Percentiles rank a stretch among this genome's conserved stretches.
These are phyloP conservation scores for Pangasianodon hypophthalmus DNA, from an alignment of 2,113 vertebrate genomes.

Conservation along the genomic window DNA sequence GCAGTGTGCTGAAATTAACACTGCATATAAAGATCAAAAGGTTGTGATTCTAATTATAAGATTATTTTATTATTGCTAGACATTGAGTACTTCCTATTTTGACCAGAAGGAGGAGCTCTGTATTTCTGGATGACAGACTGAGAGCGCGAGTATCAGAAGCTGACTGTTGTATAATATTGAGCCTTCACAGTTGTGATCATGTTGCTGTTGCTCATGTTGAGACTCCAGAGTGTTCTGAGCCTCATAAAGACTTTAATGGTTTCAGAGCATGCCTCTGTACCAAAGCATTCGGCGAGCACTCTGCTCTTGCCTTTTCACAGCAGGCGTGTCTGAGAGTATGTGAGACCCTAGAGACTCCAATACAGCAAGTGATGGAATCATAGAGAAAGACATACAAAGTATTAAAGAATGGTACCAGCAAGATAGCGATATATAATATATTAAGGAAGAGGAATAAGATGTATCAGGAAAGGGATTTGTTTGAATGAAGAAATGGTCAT, in stretches of 20 bases:
- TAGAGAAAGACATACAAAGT: background rate
- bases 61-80: background rate
- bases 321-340: background rate
- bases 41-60: background rate
- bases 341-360: background rate
- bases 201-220: background rate
- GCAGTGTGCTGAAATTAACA: background rate
- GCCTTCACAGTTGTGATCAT: background rate
- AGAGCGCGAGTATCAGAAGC: background rate
- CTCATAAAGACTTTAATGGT: slow-evolving; percentile 46
- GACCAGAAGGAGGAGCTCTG: slow-evolving; percentile 55
- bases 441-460: background rate
- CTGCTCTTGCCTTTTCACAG: slow-evolving; percentile 22
- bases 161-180: slow-evolving; percentile 18
- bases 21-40: background rate
- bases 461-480: background rate
- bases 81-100: background rate
- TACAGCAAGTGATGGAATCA: slow-evolving; percentile 1
- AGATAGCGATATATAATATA: background rate
- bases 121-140: background rate
- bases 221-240: slow-evolving; percentile 21
- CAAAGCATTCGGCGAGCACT: slow-evolving; percentile 34
- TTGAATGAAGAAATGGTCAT: background rate
- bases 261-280: slow-evolving; percentile 23
- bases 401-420: background rate